These are phyloP conservation scores for Onychorhynchus coronatus DNA, from an alignment of 2,113 vertebrate species.

Conservation along the genomic window DNA sequence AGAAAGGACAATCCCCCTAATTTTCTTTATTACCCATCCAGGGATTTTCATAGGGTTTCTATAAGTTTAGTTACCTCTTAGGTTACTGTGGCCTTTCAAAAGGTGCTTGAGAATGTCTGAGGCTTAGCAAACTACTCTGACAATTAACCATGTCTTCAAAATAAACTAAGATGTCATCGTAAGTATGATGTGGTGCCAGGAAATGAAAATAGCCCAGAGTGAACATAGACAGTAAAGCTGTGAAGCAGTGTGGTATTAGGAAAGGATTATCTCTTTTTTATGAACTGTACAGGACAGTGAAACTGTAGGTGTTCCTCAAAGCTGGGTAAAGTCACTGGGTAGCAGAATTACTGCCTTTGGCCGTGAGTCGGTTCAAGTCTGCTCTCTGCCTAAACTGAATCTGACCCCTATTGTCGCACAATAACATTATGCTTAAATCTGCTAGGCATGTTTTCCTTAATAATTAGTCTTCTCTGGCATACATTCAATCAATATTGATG, in stretches of 20 bases:
- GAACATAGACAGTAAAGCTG: background rate
- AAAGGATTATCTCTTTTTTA: background rate
- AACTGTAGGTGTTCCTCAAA: background rate
- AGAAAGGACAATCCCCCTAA: background rate
- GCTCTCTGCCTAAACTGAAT: background rate
- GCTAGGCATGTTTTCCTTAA: background rate
- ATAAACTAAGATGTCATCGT: background rate
- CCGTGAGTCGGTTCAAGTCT: background rate
- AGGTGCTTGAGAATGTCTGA: background rate
- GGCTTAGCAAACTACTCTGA: background rate
- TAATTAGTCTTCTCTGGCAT: background rate
- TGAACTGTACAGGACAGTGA: background rate
- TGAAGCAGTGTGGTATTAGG: background rate
- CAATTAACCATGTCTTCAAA: background rate
- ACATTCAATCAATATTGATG: background rate
- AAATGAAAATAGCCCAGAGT: background rate
- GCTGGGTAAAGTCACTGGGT: background rate
- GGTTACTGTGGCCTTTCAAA: background rate
- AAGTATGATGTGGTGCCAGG: background rate
- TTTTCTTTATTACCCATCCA: background rate
- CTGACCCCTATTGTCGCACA: background rate
- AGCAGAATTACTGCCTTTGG: background rate
- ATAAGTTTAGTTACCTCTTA: background rate
- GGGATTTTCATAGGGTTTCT: background rate
- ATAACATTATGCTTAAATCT: background rate